Percentiles rank a stretch among this genome's conserved stretches.
Conservation (phyloP, 2,113 vertebrate species). For the Leuciscus idus region DNA sequence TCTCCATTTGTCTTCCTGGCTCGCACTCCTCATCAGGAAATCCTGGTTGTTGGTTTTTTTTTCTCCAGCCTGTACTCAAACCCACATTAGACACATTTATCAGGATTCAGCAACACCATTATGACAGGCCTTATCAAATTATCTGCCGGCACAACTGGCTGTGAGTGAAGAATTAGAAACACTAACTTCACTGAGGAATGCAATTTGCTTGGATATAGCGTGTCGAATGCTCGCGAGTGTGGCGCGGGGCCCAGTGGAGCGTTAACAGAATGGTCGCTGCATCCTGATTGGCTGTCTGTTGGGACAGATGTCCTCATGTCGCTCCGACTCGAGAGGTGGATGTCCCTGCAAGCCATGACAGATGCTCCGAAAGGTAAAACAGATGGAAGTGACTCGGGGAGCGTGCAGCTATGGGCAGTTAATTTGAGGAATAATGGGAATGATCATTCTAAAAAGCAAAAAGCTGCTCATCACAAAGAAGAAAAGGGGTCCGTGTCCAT, state of each 20-base stretch:
- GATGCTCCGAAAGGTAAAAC: constrained; percentile 80
- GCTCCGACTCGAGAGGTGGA: constrained; percentile 74
- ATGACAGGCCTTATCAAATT: constrained; percentile 78
- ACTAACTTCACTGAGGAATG: constrained; percentile 68
- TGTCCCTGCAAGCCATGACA: constrained; percentile 77
- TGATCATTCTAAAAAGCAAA: constrained; percentile 63
- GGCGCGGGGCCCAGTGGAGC: constrained; percentile 70
- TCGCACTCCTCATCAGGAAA: constrained; percentile 71
- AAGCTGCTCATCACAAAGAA: neutral
- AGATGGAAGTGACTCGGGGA: constrained; percentile 74
- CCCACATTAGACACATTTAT: constrained; percentile 77
- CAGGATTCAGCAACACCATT: constrained; percentile 76
- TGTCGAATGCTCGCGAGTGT: constrained; percentile 76
- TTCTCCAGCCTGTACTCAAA: constrained; percentile 58
- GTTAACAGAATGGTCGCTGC: constrained; percentile 71
- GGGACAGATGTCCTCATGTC: constrained; percentile 80
- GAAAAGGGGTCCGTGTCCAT: neutral
- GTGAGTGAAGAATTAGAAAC: constrained; percentile 77
- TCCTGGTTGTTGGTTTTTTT: constrained; percentile 51
- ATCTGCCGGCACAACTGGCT: constrained; percentile 73
- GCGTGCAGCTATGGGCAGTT: constrained; percentile 65
- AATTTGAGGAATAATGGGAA: constrained; percentile 66
- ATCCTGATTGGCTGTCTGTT: constrained; percentile 77
- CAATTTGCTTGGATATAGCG: constrained; percentile 75
- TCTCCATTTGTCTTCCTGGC: constrained; percentile 72